Conservation (phyloP, 2,888 invertebrate species). For the Clepsis dumicolana region DNA sequence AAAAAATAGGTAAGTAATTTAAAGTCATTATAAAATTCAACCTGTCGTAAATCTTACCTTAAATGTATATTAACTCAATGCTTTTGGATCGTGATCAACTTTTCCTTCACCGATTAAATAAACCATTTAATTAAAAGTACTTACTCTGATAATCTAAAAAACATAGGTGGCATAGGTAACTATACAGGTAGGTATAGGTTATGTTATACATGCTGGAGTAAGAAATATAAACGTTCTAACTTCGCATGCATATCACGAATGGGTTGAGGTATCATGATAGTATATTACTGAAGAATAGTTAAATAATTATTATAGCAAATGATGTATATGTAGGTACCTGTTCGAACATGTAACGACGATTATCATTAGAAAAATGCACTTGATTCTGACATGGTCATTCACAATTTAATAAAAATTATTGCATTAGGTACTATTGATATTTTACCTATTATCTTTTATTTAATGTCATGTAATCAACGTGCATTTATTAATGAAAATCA, state of each 20-base stretch:
- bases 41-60: conserved; percentile 23
- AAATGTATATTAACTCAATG: conserved; percentile 25
- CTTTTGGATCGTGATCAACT: conserved; percentile 24
- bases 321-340: conserved; percentile 52
- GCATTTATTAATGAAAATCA: conserved; percentile 63
- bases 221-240: conserved; percentile 41
- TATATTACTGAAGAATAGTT: conserved; percentile 49
- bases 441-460: neutral
- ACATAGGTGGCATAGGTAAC: conserved; percentile 27
- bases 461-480: conserved; percentile 58
- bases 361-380: conserved; percentile 48
- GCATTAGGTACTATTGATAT: neutral
- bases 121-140: conserved; percentile 11
- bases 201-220: conserved; percentile 52
- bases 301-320: conserved; percentile 38
- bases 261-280: conserved; percentile 49
- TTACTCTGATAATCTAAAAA: conserved; percentile 5
- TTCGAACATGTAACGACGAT: conserved; percentile 49
- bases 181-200: conserved; percentile 27
- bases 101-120: conserved; percentile 33
- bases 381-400: conserved; percentile 49
- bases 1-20: conserved; percentile 28
- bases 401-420: conserved; percentile 18
- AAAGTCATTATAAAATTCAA: conserved; percentile 35
- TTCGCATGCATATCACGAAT: conserved; percentile 64